phyloP scores from a whole-genome alignment of 2,113 vertebrate species.

The Chionodraco myersi region DNA sequence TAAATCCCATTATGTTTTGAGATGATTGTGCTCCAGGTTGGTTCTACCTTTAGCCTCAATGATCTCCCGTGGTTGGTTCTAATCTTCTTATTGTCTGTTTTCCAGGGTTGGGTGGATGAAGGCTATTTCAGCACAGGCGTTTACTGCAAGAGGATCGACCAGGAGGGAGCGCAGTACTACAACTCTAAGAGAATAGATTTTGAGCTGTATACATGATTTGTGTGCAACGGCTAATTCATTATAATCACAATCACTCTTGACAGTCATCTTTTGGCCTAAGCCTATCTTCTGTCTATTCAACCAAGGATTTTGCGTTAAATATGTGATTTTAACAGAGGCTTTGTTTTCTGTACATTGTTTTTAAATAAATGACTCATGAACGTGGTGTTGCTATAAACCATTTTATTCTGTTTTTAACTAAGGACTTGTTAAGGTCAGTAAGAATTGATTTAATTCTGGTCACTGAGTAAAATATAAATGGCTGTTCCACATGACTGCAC shows the following conservation, averaged over 20 bases:
- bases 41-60: conserved; percentile 14
- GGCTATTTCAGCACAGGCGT: conserved; percentile 91
- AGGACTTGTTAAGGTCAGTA: neutral
- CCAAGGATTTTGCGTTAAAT: conserved; percentile 23
- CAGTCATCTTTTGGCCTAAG: neutral
- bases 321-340: conserved; percentile 23
- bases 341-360: conserved; percentile 62
- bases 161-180: conserved; percentile 89
- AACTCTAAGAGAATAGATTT: conserved; percentile 92
- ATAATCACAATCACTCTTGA: neutral
- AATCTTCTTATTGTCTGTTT: conserved; percentile 49
- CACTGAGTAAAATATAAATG: neutral
- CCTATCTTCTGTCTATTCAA: neutral
- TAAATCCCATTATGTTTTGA: conserved; percentile 16
- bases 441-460: neutral
- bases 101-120: conserved; percentile 91
- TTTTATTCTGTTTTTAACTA: neutral
- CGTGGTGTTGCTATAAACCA: conserved; percentile 14
- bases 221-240: neutral
- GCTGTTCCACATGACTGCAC: neutral
- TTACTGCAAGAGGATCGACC: conserved; percentile 89
- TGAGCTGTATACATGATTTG: conserved; percentile 87
- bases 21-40: neutral
- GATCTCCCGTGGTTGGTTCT: conserved; percentile 29
- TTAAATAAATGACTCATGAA: conserved; percentile 70